These are phyloP conservation scores for Pandemis corylana DNA, from an alignment of 2,888 invertebrate species.

Conservation along the genomic window DNA sequence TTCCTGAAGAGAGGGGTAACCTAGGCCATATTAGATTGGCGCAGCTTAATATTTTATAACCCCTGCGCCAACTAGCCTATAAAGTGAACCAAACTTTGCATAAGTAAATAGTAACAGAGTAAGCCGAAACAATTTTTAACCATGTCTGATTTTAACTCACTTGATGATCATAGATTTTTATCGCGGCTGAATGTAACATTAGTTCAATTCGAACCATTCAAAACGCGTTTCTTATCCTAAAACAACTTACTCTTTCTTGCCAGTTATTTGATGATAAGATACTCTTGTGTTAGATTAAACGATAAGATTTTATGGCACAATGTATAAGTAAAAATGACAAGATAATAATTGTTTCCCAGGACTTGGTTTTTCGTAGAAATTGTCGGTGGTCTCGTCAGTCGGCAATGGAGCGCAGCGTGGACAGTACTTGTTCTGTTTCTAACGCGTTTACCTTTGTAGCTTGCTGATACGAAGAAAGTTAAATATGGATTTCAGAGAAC, in stretches of 20 bases:
- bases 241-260: too few species aligned
- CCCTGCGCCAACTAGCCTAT: slow-evolving; percentile 60
- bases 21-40: slow-evolving; percentile 51
- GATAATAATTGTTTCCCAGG: slow-evolving; percentile 26
- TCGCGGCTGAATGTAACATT: too few species aligned
- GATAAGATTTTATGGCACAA: background rate
- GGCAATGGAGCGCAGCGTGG: slow-evolving; percentile 59
- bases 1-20: slow-evolving; percentile 42
- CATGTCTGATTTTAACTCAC: slow-evolving; percentile 38
- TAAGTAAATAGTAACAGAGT: slow-evolving; percentile 57
- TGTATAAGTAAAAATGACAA: background rate
- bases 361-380: slow-evolving; percentile 29
- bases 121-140: slow-evolving; percentile 49
- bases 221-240: too few species aligned
- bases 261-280: too few species aligned
- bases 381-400: slow-evolving; percentile 48
- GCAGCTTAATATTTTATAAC: slow-evolving; percentile 60
- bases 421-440: slow-evolving; percentile 62
- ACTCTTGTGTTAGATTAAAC: too few species aligned
- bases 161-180: background rate
- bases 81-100: slow-evolving; percentile 66
- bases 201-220: too few species aligned
- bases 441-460: slow-evolving; percentile 49
- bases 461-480: slow-evolving; percentile 63
- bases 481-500: slow-evolving; percentile 64